Evolutionary conservation across 2,113 vertebrate genomes (phyloP).

Genomic region (Athene cunicularia): DNA sequence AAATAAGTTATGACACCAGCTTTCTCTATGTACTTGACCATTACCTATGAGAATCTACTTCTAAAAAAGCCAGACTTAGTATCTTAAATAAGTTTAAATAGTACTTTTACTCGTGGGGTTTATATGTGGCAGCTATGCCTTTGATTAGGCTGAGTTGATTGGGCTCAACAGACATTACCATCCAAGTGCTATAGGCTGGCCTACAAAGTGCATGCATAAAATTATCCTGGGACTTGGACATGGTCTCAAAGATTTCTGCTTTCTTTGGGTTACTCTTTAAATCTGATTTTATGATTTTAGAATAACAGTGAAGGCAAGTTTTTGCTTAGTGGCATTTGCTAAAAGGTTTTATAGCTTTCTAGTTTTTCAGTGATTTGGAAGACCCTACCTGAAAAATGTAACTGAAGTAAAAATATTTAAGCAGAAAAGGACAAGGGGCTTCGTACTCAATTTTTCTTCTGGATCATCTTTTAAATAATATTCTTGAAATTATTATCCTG

Average conservation of each 20-base stretch:
- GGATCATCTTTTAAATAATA: not conserved
- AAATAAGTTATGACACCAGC: not conserved
- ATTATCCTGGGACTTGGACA: not conserved
- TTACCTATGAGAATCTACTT: not conserved
- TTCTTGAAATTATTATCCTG: not conserved
- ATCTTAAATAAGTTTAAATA: not conserved
- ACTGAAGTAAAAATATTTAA: not conserved
- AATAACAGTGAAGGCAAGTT: not conserved
- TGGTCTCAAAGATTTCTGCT: not conserved
- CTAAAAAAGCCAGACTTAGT: not conserved
- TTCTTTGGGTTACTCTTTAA: not conserved
- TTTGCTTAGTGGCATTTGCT: not conserved
- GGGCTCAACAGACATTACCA: not conserved
- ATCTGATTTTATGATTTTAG: not conserved
- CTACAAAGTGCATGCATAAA: not conserved
- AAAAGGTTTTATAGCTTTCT: not conserved
- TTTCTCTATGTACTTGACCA: not conserved
- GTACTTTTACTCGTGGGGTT: not conserved
- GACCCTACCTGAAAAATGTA: not conserved
- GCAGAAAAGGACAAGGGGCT: not conserved
- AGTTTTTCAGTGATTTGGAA: not conserved
- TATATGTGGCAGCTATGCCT: not conserved
- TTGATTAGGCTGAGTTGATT: not conserved
- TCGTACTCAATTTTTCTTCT: not conserved
- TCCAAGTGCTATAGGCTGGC: not conserved